A percentile compares a stretch with the other conserved stretches of the same genome.
These are phyloP conservation scores for Mustela lutreola DNA, from an alignment of 2,113 vertebrate species.

Conservation along the genomic window DNA sequence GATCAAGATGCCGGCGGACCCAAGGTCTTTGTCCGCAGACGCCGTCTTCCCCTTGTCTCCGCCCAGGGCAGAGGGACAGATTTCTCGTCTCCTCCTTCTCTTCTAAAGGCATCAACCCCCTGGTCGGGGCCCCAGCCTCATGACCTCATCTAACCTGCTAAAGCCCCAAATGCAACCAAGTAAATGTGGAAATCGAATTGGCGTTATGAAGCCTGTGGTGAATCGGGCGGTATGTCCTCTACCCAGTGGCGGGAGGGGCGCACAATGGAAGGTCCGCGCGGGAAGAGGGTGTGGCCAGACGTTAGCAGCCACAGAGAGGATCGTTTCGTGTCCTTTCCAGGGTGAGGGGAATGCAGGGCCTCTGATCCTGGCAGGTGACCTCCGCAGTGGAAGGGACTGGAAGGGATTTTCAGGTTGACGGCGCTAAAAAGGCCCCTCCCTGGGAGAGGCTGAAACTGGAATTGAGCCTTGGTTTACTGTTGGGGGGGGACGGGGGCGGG, in stretches of 20 bases:
- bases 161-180: not conserved
- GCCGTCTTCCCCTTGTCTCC: not conserved
- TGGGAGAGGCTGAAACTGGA: not conserved
- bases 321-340: not conserved
- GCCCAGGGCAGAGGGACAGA: not conserved
- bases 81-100: not conserved
- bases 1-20: not conserved
- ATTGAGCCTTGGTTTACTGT: not conserved
- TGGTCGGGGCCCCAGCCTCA: accelerated
- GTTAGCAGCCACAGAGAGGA: not conserved
- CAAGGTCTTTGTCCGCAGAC: not conserved
- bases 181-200: not conserved
- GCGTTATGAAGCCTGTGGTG: not conserved
- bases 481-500: too few relatives aligned
- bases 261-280: not conserved
- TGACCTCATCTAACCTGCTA: not conserved
- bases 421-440: not conserved
- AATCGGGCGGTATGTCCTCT: not conserved
- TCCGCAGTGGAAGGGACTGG: not conserved
- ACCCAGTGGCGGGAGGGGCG: not conserved
- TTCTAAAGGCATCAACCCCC: not conserved
- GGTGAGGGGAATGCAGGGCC: not conserved
- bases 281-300: not conserved
- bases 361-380: not conserved
- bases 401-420: not conserved